Conservation (phyloP, 2,113 vertebrate genomes). For the Taxidea taxus region DNA sequence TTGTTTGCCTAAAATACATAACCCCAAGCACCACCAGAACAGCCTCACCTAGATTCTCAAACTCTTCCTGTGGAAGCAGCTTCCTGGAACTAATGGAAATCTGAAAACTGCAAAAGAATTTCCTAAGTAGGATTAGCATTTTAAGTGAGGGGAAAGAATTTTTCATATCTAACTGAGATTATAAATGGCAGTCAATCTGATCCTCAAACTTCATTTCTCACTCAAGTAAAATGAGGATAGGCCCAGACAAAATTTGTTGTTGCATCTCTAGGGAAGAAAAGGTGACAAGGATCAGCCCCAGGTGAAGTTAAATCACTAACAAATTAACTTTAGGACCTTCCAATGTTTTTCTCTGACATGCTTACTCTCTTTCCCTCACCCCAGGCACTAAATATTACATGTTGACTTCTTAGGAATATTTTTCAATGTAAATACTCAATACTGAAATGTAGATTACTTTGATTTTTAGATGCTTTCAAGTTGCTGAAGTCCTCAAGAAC, state of each 20-base stretch:
- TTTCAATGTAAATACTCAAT: constrained; percentile 14
- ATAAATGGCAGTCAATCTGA: constrained; percentile 1
- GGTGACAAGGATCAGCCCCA: not conserved
- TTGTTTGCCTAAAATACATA: constrained; percentile 5
- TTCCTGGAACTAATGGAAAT: not conserved
- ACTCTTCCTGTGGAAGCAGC: not conserved
- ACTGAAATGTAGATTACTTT: constrained; percentile 3
- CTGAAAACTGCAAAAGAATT: not conserved
- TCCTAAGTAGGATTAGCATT: not conserved
- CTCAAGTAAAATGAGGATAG: not conserved
- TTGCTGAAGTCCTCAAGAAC: not conserved
- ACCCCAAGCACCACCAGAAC: not conserved
- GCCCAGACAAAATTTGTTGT: not conserved
- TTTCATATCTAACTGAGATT: constrained; percentile 21
- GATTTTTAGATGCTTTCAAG: not conserved
- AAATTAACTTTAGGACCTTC: not conserved
- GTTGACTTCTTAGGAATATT: not conserved
- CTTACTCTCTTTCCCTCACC: not conserved
- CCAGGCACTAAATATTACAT: not conserved
- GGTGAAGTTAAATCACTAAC: not conserved
- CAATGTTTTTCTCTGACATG: not conserved
- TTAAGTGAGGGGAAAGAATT: not conserved
- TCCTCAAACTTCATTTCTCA: not conserved
- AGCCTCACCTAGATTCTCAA: not conserved
- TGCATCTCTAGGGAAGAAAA: not conserved